These are phyloP conservation scores for Chaenodraco wilsoni DNA, from an alignment of 2,797 vertebrate genomes.

Conservation along the genomic window DNA sequence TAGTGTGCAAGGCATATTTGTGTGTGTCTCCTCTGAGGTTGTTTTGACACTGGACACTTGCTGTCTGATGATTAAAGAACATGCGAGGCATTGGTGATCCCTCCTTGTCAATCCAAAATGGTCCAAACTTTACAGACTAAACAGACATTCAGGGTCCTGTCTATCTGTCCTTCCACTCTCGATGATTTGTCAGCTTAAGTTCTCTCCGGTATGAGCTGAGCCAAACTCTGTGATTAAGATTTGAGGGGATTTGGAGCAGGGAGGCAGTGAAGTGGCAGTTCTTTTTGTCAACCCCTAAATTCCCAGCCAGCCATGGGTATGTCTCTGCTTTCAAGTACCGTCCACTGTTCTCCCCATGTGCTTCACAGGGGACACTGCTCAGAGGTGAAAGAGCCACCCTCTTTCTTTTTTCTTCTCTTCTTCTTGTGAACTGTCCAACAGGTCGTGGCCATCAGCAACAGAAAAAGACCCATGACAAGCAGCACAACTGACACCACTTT, in stretches of 20 bases:
- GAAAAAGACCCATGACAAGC: constrained; percentile 79
- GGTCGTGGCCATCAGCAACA: constrained; percentile 79
- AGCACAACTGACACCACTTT: constrained; percentile 90
- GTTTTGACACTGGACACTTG: constrained; percentile 86
- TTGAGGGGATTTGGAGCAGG: constrained; percentile 35
- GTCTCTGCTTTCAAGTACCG: constrained; percentile 51
- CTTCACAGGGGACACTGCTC: constrained; percentile 85
- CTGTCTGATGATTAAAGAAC: constrained; percentile 67
- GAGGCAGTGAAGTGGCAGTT: constrained; percentile 31
- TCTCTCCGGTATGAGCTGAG: constrained; percentile 38
- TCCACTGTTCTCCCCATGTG: constrained; percentile 22
- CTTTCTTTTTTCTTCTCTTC: constrained; percentile 85
- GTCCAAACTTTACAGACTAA: constrained; percentile 54
- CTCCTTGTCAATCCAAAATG: constrained; percentile 53
- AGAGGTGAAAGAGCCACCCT: constrained; percentile 78
- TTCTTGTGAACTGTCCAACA: constrained; percentile 86
- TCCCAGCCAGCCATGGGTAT: constrained; percentile 22
- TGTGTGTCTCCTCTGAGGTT: constrained; percentile 71
- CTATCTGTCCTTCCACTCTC: constrained; percentile 36
- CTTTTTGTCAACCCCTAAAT: constrained; percentile 35
- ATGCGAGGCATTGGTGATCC: constrained; percentile 45
- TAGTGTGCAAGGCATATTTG: constrained; percentile 61
- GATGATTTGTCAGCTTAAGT: constrained; percentile 34
- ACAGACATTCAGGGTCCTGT: constrained; percentile 47
- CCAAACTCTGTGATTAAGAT: constrained; percentile 58